Conservation (phyloP, 1,140 invertebrate genomes). For the Drosophila melanogaster region Release_6_plus_ISO1_MT NC_004354.4:4308501-4309000, state of each 20-base stretch:
- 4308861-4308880: too few species aligned
- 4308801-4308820: too few species aligned
- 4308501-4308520: constrained; percentile 49
- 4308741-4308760: background rate
- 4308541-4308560: constrained; percentile 74
- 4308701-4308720: background rate
- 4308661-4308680: background rate
- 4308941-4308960: too few species aligned
- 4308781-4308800: too few species aligned
- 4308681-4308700: background rate
- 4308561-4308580: constrained; percentile 55
- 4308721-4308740: background rate
- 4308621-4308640: background rate
- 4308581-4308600: constrained; percentile 38
- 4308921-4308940: too few species aligned
- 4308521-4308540: constrained; percentile 61
- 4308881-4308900: too few species aligned
- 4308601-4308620: constrained; percentile 15
- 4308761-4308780: background rate
- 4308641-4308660: background rate
- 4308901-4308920: too few species aligned
- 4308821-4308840: too few species aligned
- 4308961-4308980: background rate
- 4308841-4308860: too few species aligned
- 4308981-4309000: background rate